Evolutionary conservation across 2,113 vertebrate genomes (phyloP).

Genomic region (Chlamydotis undulata): DNA sequence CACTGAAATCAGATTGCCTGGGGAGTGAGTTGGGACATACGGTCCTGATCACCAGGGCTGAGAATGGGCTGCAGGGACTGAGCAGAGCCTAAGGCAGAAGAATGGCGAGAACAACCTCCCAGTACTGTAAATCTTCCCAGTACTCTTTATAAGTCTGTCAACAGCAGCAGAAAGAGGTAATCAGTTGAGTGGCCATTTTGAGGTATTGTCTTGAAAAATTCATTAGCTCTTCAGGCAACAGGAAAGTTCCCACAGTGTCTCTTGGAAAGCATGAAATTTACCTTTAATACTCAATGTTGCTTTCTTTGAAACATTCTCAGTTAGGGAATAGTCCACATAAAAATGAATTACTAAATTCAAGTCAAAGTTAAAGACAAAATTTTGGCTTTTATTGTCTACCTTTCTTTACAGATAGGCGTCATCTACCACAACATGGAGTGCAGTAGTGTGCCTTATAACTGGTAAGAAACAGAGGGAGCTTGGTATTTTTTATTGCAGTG

Average conservation of each 20-base stretch:
- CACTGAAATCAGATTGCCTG: not conserved
- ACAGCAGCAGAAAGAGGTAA: not conserved
- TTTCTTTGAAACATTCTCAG: not conserved
- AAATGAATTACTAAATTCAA: not conserved
- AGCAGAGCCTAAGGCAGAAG: not conserved
- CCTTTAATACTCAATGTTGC: not conserved
- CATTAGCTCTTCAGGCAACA: not conserved
- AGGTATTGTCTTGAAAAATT: not conserved
- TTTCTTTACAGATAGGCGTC: not conserved
- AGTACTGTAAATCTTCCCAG: not conserved
- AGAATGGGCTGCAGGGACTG: not conserved
- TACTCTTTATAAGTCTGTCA: not conserved
- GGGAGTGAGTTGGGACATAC: not conserved
- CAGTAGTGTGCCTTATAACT: not conserved
- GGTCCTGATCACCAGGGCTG: fast-evolving
- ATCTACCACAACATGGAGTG: not conserved
- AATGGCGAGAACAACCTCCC: not conserved
- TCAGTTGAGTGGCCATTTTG: not conserved
- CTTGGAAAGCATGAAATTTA: not conserved
- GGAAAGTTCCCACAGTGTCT: not conserved
- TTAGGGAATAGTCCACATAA: not conserved
- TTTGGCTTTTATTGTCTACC: not conserved
- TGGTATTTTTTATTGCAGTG: not conserved
- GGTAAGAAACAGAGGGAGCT: not conserved
- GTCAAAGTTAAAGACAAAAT: not conserved